Evolutionary conservation across 2,888 invertebrate genomes (phyloP).

Genomic region (Lysandra coridon): DNA sequence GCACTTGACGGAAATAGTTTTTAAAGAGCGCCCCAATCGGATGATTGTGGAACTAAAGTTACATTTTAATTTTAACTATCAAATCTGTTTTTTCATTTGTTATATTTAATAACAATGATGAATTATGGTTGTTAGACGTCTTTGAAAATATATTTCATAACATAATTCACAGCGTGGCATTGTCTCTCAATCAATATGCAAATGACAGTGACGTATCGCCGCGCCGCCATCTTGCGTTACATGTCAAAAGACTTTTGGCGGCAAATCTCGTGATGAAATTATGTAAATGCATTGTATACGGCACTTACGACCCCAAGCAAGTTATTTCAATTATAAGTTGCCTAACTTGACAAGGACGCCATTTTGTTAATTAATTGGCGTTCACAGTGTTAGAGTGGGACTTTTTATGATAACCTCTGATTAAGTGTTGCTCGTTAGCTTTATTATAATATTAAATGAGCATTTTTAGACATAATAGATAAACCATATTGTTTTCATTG

Average conservation of each 20-base stretch:
- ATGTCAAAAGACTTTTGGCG: conserved; percentile 15
- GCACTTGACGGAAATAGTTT: background rate
- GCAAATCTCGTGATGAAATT: conserved; percentile 18
- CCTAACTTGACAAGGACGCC: conserved; percentile 24
- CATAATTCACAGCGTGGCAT: background rate
- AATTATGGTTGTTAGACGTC: background rate
- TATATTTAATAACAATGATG: background rate
- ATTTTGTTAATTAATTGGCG: conserved; percentile 22
- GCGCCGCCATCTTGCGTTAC: background rate
- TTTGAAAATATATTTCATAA: background rate
- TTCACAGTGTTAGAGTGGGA: background rate
- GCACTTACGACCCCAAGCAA: conserved; percentile 20
- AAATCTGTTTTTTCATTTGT: background rate
- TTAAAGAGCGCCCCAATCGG: background rate
- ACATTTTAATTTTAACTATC: background rate
- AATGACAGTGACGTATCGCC: conserved; percentile 9
- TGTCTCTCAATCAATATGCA: conserved; percentile 9
- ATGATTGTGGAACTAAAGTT: background rate
- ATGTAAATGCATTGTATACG: conserved; percentile 23
- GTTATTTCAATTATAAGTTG: conserved; percentile 20
- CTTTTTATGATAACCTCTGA: background rate
- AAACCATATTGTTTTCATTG: background rate
- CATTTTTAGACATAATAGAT: background rate
- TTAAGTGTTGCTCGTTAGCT: background rate
- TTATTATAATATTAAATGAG: background rate